Conservation (phyloP, 2,888 invertebrate genomes). For the Erannis defoliaria region DNA sequence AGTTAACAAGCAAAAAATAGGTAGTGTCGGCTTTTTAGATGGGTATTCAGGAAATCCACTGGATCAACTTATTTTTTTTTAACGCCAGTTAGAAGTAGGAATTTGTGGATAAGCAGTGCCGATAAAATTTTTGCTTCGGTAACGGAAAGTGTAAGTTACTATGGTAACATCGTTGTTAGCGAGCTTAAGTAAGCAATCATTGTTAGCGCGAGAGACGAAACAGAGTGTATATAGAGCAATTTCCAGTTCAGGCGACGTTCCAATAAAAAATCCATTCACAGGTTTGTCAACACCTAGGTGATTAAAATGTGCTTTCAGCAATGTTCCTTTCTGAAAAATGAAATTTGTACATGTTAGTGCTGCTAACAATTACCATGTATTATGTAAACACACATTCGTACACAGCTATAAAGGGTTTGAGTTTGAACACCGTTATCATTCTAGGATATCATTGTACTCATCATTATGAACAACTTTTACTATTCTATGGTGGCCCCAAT, state of each 20-base stretch:
- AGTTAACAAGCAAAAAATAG: too few relatives aligned
- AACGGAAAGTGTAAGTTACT: slow-evolving; percentile 90
- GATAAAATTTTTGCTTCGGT: slow-evolving; percentile 92
- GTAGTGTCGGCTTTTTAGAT: too few relatives aligned
- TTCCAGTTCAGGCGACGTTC: slow-evolving; percentile 96
- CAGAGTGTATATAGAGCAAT: slow-evolving; percentile 96
- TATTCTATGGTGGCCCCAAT: too few relatives aligned
- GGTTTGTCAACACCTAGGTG: slow-evolving; percentile 92
- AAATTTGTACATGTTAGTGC: not conserved
- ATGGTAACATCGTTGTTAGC: slow-evolving; percentile 91
- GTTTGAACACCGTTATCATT: too few relatives aligned
- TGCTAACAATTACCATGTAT: too few relatives aligned
- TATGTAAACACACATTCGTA: too few relatives aligned
- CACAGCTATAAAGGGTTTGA: too few relatives aligned
- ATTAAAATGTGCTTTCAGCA: slow-evolving; percentile 90
- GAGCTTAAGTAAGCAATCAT: slow-evolving; percentile 91
- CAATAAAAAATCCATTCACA: slow-evolving; percentile 90
- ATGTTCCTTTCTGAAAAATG: slow-evolving; percentile 90
- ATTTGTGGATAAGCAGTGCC: slow-evolving; percentile 94
- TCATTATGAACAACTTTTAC: too few relatives aligned
- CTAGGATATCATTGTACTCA: too few relatives aligned
- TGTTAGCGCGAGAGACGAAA: slow-evolving; percentile 91
- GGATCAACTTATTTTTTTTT: not conserved
- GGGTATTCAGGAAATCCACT: not conserved
- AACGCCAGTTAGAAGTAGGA: slow-evolving; percentile 62